Base-by-base conservation (phyloP, 2,888 invertebrate species). In the Lithophane leautieri region DNA sequence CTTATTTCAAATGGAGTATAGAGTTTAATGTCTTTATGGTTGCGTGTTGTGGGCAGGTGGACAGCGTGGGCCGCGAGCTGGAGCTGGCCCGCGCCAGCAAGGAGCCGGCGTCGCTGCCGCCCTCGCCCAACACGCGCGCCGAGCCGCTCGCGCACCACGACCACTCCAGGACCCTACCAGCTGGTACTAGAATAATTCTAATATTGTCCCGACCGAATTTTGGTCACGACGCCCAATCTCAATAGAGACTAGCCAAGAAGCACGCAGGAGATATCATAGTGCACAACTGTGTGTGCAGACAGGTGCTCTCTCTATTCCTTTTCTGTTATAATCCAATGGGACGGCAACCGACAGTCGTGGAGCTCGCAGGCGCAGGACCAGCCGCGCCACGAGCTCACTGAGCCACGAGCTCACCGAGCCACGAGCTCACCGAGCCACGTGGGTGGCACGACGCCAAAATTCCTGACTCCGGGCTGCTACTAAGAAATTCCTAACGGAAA, bases 71-170 rank as follows among this genome's bases (percentile, higher is more conserved):
- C 0, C 88, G 89, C 71, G 90, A 88, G 79, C 47, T 76, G 79
- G 91, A 89, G 72, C 68, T 77, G 75, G 54, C 84, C 70, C 83
- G 87, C 87, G 47, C 58, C 68, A 61, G 70, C 71, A 72, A 54
- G 71, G 90, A 91, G 85, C 96, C 97, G 84, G 93, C 96, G 60
- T 97, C 97, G 85, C 93, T 97, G 89, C 97, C 97, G 70, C 97
- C 97, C 1, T 97, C 97, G 88, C 97, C 97, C 78, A 97, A 97
- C 92, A 96, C 97, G 58, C 94, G 97, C 80, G 83, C 89, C 73
- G 88, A 91, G 79, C 91, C 90, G 68, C 94, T 86, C 92, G 76
- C 95, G 78, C 88, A 85, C 91, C 89, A 89, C 94, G 84, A 93
- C 40, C 90, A 91, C 89, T 84, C 93, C 73, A 86, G 93, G 78